Base-by-base conservation (phyloP, 2,797 vertebrate species). In the Coranthus polyacanthus region DNA sequence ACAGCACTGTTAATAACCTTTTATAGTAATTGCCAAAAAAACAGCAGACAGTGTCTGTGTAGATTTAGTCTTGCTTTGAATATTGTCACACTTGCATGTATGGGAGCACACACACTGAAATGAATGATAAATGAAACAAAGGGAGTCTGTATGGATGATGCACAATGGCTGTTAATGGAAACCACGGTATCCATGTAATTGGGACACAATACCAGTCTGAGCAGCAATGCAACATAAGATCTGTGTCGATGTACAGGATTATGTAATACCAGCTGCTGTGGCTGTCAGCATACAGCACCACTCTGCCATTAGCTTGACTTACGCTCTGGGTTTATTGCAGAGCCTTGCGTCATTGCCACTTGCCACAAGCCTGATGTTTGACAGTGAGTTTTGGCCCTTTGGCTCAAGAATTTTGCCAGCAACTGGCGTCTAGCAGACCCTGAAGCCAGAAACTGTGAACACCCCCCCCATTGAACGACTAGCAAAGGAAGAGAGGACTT, bases 261-360 rank as follows among this genome's bases (percentile, higher is more conserved):
- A 82, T 85, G 86, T 85, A 90, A 90, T 47, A 29, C 26, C 84
- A 77, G 86, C 84, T 82, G 87, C 77, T 54, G n/a, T 29, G 8
- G 65, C 79, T 79, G 75, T 70, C 72, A 6, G 69, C 18, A 56
- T 15, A 2, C 54, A 41, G 50, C n/a, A 1, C 32, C 2, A 9
- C 60, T 2, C 75, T 63, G 61, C 68, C 79, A 50, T 83, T 79
- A 68, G 32, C 60, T 68, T 80, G 72, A 79, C 67, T 68, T 18
- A 32, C 17, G 53, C 75, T 36, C 58, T 1, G 46, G 26, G 57
- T 79, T 72, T 81, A 70, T 90, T 86, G 73, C 82, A 50, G 16
- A 63, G 63, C 18, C 54, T 85, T 85, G 83, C 84, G 39, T 89
- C 88, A 86, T 78, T 39, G 60, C 50, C 26, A 18, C 60, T 79